phyloP scores from a whole-genome alignment of 2,797 vertebrate species.

The Streptopelia turtur region DNA sequence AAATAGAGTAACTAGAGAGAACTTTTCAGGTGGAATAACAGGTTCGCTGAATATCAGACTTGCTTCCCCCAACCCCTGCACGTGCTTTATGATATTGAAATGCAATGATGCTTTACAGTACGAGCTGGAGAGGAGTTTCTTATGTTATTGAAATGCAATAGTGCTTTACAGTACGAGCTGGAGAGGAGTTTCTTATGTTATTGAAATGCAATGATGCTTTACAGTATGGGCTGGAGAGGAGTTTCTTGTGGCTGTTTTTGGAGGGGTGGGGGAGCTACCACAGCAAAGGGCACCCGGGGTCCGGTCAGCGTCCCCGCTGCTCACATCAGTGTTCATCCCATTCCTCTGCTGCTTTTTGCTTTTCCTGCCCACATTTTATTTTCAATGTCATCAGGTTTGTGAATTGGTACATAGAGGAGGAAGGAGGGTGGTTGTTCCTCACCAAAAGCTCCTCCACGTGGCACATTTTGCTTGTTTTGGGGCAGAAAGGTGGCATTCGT shows the following conservation, averaged over 20 bases:
- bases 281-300: neutral
- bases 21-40: neutral
- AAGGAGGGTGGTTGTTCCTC: neutral
- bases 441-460: neutral
- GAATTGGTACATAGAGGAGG: neutral
- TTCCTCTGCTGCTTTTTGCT: neutral
- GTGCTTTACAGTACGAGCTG: no score
- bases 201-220: no score
- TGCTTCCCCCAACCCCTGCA: neutral
- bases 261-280: neutral
- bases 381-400: neutral
- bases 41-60: neutral
- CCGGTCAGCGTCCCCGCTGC: neutral
- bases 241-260: no score
- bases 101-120: neutral
- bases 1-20: neutral
- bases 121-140: neutral
- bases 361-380: neutral
- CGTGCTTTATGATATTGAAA: neutral
- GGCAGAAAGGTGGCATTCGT: neutral
- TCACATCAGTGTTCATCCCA: neutral
- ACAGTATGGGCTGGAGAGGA: no score
- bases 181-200: no score
- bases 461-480: no score
- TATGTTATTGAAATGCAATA: fast-evolving